Evolutionary conservation across 2,888 invertebrate species (phyloP), one percentile per base, ranked within the genome.

Genomic region (Acholoe squamosa): DNA sequence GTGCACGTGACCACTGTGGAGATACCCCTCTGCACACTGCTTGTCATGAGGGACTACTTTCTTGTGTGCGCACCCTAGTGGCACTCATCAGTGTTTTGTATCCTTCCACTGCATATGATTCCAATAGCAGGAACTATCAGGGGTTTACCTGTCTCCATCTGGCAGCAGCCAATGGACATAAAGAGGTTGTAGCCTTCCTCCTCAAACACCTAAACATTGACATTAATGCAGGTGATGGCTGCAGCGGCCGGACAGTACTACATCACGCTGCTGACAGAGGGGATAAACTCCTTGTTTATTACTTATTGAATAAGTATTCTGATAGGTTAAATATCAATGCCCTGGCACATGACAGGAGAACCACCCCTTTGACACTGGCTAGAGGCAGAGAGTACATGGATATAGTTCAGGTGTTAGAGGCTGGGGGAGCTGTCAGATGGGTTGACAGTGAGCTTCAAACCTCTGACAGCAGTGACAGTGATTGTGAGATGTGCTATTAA

Each of bases 171-270:
- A 98, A 99, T 94, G 99, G 99, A 0, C 99, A 99, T 96, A 98
- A 98, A 94, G 99, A 99, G 96, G 99, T 99, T 99, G 99, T 99
- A 51, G 99, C 99, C 96, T 98, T 99, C 51, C 97, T 99, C 25
- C 19, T 86, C 25, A 52, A 28, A 10, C 28, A 86, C 19, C 22
- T 86, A 7, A 14, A 25, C 19, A 19, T 22, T 10, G 86, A 86
- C 86, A 28, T 86, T 25, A 86, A 86, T 54, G 86, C 86, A 0
- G 54, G 54, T 0, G 86, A 86, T 31, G 86, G 86, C 16, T 86
- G 86, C 25, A 86, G 86, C 33, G 86, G 86, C 5, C 52, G 86
- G 54, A 86, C 86, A 5, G 86, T 31, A 5, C 56, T 86, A 28
- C 86, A 86, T 28, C 86, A 86, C 56, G 86, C 86, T 5, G 86